Percentiles rank a stretch among this genome's conserved stretches.
These are phyloP conservation scores for Syngnathus scovelli DNA, from an alignment of 2,113 vertebrate genomes.

Conservation along the genomic window DNA sequence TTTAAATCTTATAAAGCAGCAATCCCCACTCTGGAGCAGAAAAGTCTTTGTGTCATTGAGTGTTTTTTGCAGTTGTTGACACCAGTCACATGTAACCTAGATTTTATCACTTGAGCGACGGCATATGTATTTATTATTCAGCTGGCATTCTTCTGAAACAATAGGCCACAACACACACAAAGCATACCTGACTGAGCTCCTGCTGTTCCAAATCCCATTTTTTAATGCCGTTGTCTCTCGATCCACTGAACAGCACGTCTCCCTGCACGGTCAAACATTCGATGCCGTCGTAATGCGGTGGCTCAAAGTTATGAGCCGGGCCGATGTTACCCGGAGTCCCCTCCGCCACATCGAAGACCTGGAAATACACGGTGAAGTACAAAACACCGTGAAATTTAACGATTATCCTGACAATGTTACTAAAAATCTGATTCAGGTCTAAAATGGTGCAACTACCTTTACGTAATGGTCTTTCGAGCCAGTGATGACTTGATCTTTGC, in stretches of 20 bases:
- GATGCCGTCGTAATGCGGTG: conserved; percentile 94
- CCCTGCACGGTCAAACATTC: conserved; percentile 90
- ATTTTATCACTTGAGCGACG: not conserved
- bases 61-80: not conserved
- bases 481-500: conserved; percentile 91
- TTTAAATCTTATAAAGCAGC: too few species aligned
- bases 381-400: not conserved
- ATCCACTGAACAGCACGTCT: conserved; percentile 88
- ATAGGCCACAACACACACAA: not conserved
- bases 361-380: conserved; percentile 3
- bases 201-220: conserved; percentile 96
- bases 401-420: not conserved
- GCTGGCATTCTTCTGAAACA: not conserved
- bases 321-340: conserved; percentile 79
- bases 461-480: conserved; percentile 97
- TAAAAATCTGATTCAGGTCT: not conserved
- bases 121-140: not conserved
- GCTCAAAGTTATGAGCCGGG: conserved; percentile 95
- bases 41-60: not conserved
- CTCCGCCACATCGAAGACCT: conserved; percentile 90
- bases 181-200: conserved; percentile 85
- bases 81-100: conserved; percentile 1
- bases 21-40: too few species aligned
- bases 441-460: conserved; percentile 73
- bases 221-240: conserved; percentile 94